Conservation (phyloP, 2,113 vertebrate genomes). For the Paralichthys olivaceus region DNA sequence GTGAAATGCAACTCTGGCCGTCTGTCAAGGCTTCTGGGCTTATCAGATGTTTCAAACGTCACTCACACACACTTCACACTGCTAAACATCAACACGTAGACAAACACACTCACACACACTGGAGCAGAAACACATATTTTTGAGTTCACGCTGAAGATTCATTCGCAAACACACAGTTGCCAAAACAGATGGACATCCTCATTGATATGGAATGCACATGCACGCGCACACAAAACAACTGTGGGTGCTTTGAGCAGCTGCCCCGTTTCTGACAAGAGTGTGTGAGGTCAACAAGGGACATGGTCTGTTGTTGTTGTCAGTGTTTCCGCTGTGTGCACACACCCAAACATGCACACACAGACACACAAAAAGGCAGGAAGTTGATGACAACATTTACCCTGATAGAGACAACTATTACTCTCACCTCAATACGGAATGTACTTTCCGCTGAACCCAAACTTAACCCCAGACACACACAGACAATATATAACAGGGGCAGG, state of each 20-base stretch:
- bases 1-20: constrained; percentile 22
- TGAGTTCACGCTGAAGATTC: not conserved
- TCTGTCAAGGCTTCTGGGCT: constrained; percentile 29
- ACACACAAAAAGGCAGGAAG: constrained; percentile 28
- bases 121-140: not conserved
- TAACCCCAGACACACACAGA: constrained; percentile 16
- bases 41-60: constrained; percentile 5
- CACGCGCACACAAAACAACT: constrained; percentile 25
- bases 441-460: constrained; percentile 21
- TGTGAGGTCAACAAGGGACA: constrained; percentile 52
- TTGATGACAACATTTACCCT: constrained; percentile 35
- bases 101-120: not conserved
- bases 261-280: constrained; percentile 47
- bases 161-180: constrained; percentile 17
- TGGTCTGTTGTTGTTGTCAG: constrained; percentile 35
- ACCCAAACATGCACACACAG: constrained; percentile 1
- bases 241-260: constrained; percentile 41
- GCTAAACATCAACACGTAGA: not conserved
- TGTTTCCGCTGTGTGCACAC: constrained; percentile 23
- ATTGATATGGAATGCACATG: constrained; percentile 38
- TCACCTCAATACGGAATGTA: constrained; percentile 56
- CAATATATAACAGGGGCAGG: not conserved
- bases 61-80: not conserved
- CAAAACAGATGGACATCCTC: constrained; percentile 52
- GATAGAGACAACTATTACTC: constrained; percentile 29